phyloP scores from a whole-genome alignment of 2,797 vertebrate species.

The Acrocephalus scirpaceus region DNA sequence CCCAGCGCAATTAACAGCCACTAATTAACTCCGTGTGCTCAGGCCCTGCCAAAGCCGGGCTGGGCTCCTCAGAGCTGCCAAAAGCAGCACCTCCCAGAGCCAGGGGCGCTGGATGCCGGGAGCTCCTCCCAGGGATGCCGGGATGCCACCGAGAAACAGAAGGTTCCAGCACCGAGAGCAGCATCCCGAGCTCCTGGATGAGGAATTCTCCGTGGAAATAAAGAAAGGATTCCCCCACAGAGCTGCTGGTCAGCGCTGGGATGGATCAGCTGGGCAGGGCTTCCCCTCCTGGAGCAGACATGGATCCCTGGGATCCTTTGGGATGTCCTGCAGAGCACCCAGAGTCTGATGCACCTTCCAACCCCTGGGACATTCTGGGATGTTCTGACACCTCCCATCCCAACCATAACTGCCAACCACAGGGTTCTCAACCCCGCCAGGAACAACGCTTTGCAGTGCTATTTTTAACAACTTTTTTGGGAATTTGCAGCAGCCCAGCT shows the following conservation, averaged over 20 bases:
- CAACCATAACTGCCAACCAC: neutral
- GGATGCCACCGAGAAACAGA: neutral
- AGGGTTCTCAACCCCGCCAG: rapidly evolving
- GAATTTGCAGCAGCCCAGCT: neutral
- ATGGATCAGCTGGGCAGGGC: neutral
- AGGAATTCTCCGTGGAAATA: neutral
- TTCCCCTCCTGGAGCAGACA: neutral
- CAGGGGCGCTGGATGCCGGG: rapidly evolving
- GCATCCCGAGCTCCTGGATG: rapidly evolving
- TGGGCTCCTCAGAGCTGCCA: neutral
- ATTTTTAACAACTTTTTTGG: rapidly evolving
- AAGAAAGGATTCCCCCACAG: neutral
- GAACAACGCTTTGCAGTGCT: rapidly evolving
- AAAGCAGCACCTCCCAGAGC: neutral
- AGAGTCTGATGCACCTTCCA: rapidly evolving
- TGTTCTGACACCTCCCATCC: rapidly evolving
- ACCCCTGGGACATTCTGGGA: neutral
- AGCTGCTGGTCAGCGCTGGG: neutral
- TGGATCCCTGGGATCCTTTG: neutral
- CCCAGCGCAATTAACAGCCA: neutral
- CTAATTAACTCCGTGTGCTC: neutral
- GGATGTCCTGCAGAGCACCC: neutral
- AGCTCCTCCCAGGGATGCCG: neutral
- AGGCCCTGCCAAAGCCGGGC: neutral
- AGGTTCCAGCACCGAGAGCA: neutral